Conservation (phyloP, 2,113 vertebrate species). For the Antechinus stuartii region DNA sequence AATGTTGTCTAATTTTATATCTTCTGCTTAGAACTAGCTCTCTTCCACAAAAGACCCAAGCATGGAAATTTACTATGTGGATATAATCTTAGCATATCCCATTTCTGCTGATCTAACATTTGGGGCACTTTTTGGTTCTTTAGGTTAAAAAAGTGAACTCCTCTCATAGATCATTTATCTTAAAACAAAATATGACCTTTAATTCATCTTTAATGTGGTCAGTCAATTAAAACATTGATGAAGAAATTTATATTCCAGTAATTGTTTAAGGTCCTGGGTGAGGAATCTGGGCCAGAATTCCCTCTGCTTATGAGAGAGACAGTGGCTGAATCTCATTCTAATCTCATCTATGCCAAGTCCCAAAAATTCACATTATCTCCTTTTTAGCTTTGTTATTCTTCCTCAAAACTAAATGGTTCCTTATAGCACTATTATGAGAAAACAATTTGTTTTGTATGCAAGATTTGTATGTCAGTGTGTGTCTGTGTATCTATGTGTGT, state of each 20-base stretch:
- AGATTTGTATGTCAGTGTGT: not conserved
- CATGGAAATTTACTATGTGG: not conserved
- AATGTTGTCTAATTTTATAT: too few relatives aligned
- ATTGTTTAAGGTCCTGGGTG: not conserved
- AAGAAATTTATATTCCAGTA: not conserved
- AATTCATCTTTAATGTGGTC: not conserved
- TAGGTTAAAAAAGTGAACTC: not conserved
- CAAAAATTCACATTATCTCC: not conserved
- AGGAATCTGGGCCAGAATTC: not conserved
- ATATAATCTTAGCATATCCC: not conserved
- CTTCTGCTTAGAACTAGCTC: too few relatives aligned
- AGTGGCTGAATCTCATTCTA: not conserved
- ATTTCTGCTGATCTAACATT: not conserved
- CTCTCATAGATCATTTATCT: not conserved
- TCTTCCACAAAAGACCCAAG: too few relatives aligned
- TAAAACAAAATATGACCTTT: not conserved
- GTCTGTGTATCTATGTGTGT: too few relatives aligned
- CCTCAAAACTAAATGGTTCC: not conserved
- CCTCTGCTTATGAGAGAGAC: not conserved
- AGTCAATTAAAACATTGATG: not conserved
- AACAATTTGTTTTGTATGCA: not conserved
- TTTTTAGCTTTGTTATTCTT: constrained; percentile 20
- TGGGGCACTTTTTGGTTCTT: not conserved
- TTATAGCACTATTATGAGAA: constrained; percentile 1
- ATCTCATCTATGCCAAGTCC: not conserved